These are phyloP conservation scores for Ylistrum balloti DNA, from an alignment of 1,140 invertebrate species.

Conservation along the genomic window DNA sequence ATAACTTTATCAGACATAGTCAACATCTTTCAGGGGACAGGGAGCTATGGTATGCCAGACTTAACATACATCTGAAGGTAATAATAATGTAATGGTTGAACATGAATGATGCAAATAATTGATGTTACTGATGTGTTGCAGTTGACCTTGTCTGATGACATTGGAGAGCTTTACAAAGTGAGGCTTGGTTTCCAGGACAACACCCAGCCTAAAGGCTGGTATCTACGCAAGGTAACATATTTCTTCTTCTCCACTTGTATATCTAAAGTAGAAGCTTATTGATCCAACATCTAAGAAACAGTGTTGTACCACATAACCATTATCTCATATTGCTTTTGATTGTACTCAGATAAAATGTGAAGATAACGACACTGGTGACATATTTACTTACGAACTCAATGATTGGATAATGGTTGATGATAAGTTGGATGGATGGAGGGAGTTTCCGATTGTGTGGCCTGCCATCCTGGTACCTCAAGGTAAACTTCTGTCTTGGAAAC, in stretches of 20 bases:
- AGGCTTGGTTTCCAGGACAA: slow-evolving; percentile 71
- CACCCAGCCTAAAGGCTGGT: slow-evolving; percentile 61
- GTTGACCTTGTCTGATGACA: slow-evolving; percentile 67
- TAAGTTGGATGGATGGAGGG: slow-evolving; percentile 72
- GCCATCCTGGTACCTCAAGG: slow-evolving; percentile 70
- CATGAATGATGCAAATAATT: too few relatives aligned
- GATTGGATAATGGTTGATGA: slow-evolving; percentile 66
- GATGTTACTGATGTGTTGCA: slow-evolving; percentile 50
- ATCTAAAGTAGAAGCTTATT: not conserved
- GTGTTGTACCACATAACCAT: not conserved
- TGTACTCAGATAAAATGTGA: slow-evolving; percentile 69
- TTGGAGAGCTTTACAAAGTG: slow-evolving; percentile 73
- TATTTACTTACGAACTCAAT: slow-evolving; percentile 68
- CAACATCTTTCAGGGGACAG: slow-evolving; percentile 55
- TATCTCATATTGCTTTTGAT: not conserved
- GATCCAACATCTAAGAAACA: not conserved
- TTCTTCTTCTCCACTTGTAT: too few relatives aligned
- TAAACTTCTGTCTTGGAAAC: slow-evolving; percentile 41
- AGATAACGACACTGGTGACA: slow-evolving; percentile 70
- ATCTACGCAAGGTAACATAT: slow-evolving; percentile 66
- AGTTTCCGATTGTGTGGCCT: slow-evolving; percentile 76
- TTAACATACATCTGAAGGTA: too few relatives aligned
- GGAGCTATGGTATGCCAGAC: too few relatives aligned
- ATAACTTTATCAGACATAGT: slow-evolving; percentile 67
- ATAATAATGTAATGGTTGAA: too few relatives aligned